Conservation (phyloP, 2,797 vertebrate species). For the Gambelia wislizenii region DNA sequence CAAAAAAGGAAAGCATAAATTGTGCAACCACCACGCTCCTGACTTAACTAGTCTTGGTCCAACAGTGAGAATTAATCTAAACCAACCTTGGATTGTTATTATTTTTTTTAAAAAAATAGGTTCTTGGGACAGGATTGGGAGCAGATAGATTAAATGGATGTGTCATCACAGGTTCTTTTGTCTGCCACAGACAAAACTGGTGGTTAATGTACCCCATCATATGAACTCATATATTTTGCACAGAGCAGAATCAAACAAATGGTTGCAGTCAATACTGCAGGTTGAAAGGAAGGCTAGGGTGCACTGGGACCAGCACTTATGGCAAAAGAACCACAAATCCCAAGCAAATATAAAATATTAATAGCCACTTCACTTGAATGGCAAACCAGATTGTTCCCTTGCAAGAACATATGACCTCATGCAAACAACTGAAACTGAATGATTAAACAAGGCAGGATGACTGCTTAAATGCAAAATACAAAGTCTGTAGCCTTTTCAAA, state of each 20-base stretch:
- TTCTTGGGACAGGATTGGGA: conserved; percentile 32
- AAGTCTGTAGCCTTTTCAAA: conserved; percentile 66
- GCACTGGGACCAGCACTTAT: conserved; percentile 21
- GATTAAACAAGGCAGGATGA: conserved; percentile 71
- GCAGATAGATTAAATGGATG: conserved; percentile 23
- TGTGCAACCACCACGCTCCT: neutral
- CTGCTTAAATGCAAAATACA: conserved; percentile 66
- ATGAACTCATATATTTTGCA: conserved; percentile 19
- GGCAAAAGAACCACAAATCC: conserved; percentile 54
- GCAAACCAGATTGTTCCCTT: conserved; percentile 69
- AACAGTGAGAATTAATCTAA: conserved; percentile 38
- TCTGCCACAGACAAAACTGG: conserved; percentile 28
- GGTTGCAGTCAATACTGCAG: conserved; percentile 35
- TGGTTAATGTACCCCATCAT: conserved; percentile 43
- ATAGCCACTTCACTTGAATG: conserved; percentile 62
- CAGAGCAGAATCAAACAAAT: conserved; percentile 31
- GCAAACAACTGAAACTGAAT: conserved; percentile 71
- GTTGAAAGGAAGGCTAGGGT: conserved; percentile 34
- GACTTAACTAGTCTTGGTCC: too few relatives aligned
- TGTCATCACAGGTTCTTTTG: conserved; percentile 31
- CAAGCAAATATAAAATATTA: conserved; percentile 67
- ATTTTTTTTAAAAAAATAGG: conserved; percentile 9
- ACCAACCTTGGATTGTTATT: conserved; percentile 4
- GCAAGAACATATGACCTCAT: conserved; percentile 72
- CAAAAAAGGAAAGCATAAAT: neutral